These are phyloP conservation scores for Ictalurus furcatus DNA, from an alignment of 2,113 vertebrate species.

Conservation along the genomic window DNA sequence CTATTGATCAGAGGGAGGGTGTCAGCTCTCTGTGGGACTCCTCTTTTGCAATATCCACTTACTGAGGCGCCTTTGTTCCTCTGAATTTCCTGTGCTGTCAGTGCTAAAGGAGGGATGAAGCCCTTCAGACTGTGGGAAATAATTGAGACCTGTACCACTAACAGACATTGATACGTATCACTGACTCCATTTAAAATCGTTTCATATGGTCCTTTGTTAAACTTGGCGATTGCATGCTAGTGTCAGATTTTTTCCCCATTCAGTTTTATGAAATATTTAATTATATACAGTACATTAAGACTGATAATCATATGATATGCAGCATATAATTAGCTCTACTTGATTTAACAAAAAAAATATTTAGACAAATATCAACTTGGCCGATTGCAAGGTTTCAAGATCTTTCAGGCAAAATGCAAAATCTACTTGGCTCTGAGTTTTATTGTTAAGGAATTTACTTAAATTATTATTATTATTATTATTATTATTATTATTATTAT, in stretches of 20 bases:
- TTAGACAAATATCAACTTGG: not conserved
- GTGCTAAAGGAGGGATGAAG: not conserved
- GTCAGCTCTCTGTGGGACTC: slow-evolving; percentile 48
- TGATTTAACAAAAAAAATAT: not conserved
- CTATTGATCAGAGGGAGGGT: slow-evolving; percentile 55
- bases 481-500: not conserved
- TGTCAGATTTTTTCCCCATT: not conserved
- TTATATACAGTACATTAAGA: not conserved
- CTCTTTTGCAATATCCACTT: slow-evolving; percentile 39
- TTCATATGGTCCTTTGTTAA: not conserved
- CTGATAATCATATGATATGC: not conserved
- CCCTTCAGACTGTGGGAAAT: slow-evolving; percentile 45
- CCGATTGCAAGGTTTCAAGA: not conserved
- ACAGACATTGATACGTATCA: slow-evolving; percentile 2
- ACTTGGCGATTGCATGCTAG: not conserved
- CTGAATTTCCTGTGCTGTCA: slow-evolving; percentile 43
- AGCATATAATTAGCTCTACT: not conserved
- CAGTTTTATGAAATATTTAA: not conserved
- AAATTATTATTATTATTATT: not conserved
- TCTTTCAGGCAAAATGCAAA: not conserved
- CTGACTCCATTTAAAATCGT: not conserved
- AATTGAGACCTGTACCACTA: slow-evolving; percentile 29
- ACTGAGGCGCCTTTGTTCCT: slow-evolving; percentile 48
- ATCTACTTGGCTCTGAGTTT: not conserved
- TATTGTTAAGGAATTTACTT: not conserved